Evolutionary conservation across 1,140 invertebrate genomes (phyloP), one percentile per base, ranked within the genome.

Genomic region (Goniozus legneri): DNA sequence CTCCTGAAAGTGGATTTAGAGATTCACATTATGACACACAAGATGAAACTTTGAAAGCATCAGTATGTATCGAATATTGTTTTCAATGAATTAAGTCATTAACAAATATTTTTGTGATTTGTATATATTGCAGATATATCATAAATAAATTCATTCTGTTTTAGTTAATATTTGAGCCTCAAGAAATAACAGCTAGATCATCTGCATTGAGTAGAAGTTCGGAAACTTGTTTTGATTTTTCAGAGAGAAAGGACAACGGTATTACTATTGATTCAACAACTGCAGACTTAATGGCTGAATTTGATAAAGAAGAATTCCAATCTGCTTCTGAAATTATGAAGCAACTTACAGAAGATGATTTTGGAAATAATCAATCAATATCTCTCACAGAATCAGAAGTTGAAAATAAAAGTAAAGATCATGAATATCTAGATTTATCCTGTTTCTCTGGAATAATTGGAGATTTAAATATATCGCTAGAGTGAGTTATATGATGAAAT

Each of bases 381-480:
- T 34, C 41, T 4, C 38, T 56, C 3, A 55, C 50, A 32, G 35
- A 65, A 10, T 27, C 20, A 3, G 19, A 33, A n/a, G 41, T 15
- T 47, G 31, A 13, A n/a, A 39, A 38, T 6, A 56, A 56, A 36
- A 68, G 65, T 31, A 27, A 27, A n/a, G 50, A 58, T n/a, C 42
- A 6, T 12, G 52, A 59, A 4, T 40, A 56, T 37, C 51, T 71
- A 18, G 54, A 69, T 22, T 51, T 70, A 3, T 64, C 63, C 3
- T 64, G 65, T 33, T 67, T 74, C 31, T 74, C 71, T 36, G 71
- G 71, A 41, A 56, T 71, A 14, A 62, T 71, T 4, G 71, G 67
- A n/a, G 62, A 70, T 18, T 16, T 57, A 20, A 60, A 74, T 53
- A 49, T 71, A 36, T 52, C 67, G 33, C 7, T 68, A 8, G 61